Conservation (phyloP, 2,888 invertebrate species). For the Diplolepis rosae region DNA sequence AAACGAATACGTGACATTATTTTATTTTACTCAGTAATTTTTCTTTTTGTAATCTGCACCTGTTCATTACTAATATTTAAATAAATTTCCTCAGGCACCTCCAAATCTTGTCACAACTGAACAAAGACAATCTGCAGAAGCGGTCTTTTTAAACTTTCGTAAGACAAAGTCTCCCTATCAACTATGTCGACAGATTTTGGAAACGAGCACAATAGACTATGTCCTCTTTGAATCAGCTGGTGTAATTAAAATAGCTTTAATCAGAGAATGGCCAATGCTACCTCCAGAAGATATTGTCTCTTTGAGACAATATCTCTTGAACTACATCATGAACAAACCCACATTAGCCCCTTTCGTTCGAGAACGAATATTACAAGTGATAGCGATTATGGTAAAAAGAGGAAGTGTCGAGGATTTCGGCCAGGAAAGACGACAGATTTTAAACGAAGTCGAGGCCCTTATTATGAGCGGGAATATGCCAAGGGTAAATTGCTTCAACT, state of each 20-base stretch:
- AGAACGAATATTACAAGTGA: conserved; percentile 83
- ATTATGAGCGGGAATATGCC: conserved; percentile 81
- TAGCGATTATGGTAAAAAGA: conserved; percentile 92
- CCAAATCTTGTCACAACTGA: conserved; percentile 85
- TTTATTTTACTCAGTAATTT: too few species aligned
- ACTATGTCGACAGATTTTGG: conserved; percentile 86
- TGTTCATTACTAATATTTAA: background rate
- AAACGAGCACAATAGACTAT: conserved; percentile 83
- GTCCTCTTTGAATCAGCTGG: conserved; percentile 92
- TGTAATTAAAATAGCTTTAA: conserved; percentile 85
- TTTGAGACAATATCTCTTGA: conserved; percentile 85
- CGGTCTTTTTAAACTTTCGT: conserved; percentile 86
- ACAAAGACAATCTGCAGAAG: conserved; percentile 88
- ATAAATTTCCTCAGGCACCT: conserved; percentile 79
- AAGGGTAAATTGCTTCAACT: too few species aligned
- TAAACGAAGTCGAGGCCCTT: conserved; percentile 85
- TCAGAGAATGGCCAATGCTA: conserved; percentile 88
- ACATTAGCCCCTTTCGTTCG: conserved; percentile 84
- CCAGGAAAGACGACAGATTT: conserved; percentile 79
- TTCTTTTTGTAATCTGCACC: background rate
- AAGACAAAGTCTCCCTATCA: conserved; percentile 88
- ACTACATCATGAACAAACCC: conserved; percentile 82
- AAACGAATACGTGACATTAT: too few species aligned
- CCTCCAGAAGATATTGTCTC: conserved; percentile 81
- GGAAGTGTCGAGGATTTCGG: conserved; percentile 85